Evolutionary conservation across 2,888 invertebrate species (phyloP), one percentile per base, ranked within the genome.

Genomic region (Eurytoma adleriae): DNA sequence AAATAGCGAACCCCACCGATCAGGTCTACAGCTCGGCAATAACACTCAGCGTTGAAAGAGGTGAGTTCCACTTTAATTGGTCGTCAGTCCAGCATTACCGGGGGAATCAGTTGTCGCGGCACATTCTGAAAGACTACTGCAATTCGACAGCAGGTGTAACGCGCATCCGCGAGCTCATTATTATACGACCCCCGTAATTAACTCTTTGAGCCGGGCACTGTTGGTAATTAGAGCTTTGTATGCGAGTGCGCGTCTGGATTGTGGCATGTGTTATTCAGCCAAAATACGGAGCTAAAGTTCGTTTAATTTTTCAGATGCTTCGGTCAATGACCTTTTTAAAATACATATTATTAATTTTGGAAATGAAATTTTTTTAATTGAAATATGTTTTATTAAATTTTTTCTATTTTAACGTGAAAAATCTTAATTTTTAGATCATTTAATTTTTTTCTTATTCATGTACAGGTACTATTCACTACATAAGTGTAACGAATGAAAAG

Each of bases 1-100:
- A 88, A 73, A 84, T 89, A 73, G 83, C 86, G 3, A 90, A 90
- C 84, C 89, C 90, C 7, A 87, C 89, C 7, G 84, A 85, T 40
- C 78, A 74, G 12, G 85, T 90, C 24, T 87, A 88, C 76, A 85
- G 84, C n/a, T 85, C 86, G 4, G 81, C 86, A 3, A 79, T 90
- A 50, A 85, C 82, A 12, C 72, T 90, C 16, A 86, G 84, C 24
- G 85, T 89, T 50, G 84, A 85, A n/a, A 86, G 85, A 73, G 90
- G 90, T 89, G 78, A 84, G 84, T 82, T 79, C 12, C 30, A 16
- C 30, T 64, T 64, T 64, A n/a, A 70, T 40, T 40, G 40, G 40
- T 40, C 40, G 40, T 40, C 40, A 40, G 40, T 0, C 10, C 7
- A 10, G 40, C 40, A 10, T 40, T 40, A 40, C 10, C 7, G 10